Base-by-base conservation (phyloP, 64 coral and sea anemone species). In the Montipora cactus region DNA sequence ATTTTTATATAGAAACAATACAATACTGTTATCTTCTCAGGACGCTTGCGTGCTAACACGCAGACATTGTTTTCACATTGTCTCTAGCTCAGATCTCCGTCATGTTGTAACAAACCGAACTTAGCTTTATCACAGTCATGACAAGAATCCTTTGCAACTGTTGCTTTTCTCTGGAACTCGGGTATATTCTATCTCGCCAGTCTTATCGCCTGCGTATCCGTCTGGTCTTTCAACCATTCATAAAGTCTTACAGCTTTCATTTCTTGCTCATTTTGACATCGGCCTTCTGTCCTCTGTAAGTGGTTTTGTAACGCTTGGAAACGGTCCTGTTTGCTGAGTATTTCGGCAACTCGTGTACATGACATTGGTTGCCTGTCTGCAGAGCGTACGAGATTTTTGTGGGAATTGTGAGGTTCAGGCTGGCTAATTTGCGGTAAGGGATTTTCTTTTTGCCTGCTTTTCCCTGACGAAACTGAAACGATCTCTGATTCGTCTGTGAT, bases 221-320 rank as follows among this genome's bases (percentile, higher is more conserved):
- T 13, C 71, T 86, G 82, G 66, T 86, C 66, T 15, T 71, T 50
- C 0, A 86, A 48, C 82, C 82, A 86, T 71, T 71, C 82, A 71
- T 71, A 50, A 21, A 86, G 47, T 45, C 62, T 86, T 21, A 22
- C 44, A 23, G 82, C 82, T 22, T 19, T 86, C 62, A 68, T 51
- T 46, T 86, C 82, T 5, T 50, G 44, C 8, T 18, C 59, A 4
- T 86, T 23, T 23, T 14, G 68, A 44, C 49, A 86, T 11, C 14
- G 13, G 45, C 1, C 61, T 8, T 69, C 64, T 86, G 64, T 64
- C 18, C 71, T 22, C 82, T 86, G 37, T 3, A 71, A 47, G 52
- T 72, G 46, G 7, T n/a, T 71, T 71, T 64, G 46, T 19, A 86
- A 47, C 4, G 82, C 82, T 49, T 86, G 64, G 1, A 19, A 16